Conservation (phyloP, 2,113 vertebrate genomes). For the Rallus limicola region DNA sequence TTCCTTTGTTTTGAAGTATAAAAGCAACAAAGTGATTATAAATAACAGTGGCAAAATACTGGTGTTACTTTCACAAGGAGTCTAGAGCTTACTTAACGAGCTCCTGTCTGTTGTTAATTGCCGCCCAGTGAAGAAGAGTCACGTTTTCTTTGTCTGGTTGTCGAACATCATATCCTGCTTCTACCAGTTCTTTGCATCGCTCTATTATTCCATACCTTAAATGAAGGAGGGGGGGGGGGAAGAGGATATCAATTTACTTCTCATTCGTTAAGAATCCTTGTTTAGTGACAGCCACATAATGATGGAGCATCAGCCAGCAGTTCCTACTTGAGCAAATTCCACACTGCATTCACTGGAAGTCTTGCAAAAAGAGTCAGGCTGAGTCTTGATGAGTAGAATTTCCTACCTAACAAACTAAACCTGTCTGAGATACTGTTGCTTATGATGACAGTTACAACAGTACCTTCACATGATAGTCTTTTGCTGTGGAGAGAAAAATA, state of each 20-base stretch:
- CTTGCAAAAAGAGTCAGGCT: background rate
- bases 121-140: conserved; percentile 95
- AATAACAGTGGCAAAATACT: background rate
- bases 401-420: background rate
- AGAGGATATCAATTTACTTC: background rate
- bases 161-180: conserved; percentile 91
- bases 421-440: background rate
- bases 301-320: background rate
- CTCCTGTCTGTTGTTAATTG: conserved; percentile 94
- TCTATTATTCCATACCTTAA: conserved; percentile 91
- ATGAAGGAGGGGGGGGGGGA: background rate
- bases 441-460: background rate
- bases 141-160: conserved; percentile 96
- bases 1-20: background rate
- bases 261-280: background rate
- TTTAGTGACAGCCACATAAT: background rate
- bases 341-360: rapidly evolving
- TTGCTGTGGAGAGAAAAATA: rapidly evolving
- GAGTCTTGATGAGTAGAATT: background rate
- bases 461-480: background rate
- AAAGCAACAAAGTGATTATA: background rate
- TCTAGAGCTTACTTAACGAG: conserved; percentile 86
- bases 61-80: background rate
- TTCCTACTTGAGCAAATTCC: background rate
- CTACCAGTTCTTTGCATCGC: conserved; percentile 92